Percentiles rank a stretch among this genome's conserved stretches.
phyloP scores from a whole-genome alignment of 2,113 vertebrate species.

The Eleginops maclovinus region DNA sequence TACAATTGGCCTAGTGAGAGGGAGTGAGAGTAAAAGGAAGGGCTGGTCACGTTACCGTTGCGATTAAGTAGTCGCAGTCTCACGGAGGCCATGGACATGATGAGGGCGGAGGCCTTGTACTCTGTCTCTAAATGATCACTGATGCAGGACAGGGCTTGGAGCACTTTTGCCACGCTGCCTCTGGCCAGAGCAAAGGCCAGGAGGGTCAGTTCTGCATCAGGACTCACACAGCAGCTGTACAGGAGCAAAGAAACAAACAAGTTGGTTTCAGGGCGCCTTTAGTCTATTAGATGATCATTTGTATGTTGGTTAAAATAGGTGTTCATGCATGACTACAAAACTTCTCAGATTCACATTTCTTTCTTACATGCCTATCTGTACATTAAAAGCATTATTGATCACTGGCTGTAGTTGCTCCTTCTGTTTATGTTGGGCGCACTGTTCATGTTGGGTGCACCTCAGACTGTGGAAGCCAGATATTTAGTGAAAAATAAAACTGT shows the following conservation, averaged over 20 bases:
- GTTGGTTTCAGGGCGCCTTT: background rate
- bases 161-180: conserved; percentile 93
- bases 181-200: conserved; percentile 95
- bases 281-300: background rate
- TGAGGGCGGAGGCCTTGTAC: conserved; percentile 90
- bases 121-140: conserved; percentile 86
- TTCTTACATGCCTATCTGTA: background rate
- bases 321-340: background rate
- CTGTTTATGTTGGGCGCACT: background rate
- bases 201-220: conserved; percentile 93
- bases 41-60: conserved; percentile 85
- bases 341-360: background rate
- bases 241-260: conserved; percentile 10
- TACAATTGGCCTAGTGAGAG: conserved; percentile 16
- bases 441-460: background rate
- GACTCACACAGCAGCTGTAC: conserved; percentile 90
- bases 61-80: conserved; percentile 93
- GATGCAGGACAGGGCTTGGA: conserved; percentile 91
- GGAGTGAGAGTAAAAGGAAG: conserved; percentile 10
- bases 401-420: too few species aligned
- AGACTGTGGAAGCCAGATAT: background rate
- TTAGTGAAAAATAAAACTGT: background rate
- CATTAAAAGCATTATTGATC: background rate
- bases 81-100: conserved; percentile 92
- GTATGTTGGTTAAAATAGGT: background rate